Percentiles rank a stretch among this genome's conserved stretches.
Evolutionary conservation across 2,113 vertebrate genomes (phyloP).

Genomic region (Nettapus auritus): DNA sequence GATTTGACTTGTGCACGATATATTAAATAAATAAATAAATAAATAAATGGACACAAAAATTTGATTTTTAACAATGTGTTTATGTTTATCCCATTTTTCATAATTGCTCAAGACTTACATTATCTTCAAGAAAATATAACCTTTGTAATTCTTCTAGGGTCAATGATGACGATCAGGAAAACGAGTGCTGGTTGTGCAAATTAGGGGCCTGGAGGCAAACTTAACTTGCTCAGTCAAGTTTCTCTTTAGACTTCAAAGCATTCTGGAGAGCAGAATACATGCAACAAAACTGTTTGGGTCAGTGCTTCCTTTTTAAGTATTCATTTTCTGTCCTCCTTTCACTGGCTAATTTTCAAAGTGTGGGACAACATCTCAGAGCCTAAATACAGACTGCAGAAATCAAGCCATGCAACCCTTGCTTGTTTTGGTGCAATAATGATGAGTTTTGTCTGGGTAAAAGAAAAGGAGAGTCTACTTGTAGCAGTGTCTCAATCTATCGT

Average conservation of each 20-base stretch:
- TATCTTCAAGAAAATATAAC: background rate
- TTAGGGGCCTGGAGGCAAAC: slow-evolving; percentile 37
- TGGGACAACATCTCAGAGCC: slow-evolving; percentile 66
- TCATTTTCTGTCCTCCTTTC: slow-evolving; percentile 51
- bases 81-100: background rate
- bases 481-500: background rate
- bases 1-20: background rate
- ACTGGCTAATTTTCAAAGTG: slow-evolving; percentile 41
- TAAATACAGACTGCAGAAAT: slow-evolving; percentile 65
- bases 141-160: slow-evolving; percentile 22
- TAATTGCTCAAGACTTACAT: slow-evolving; percentile 15
- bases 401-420: slow-evolving; percentile 39
- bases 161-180: background rate
- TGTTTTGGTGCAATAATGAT: slow-evolving; percentile 58
- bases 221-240: slow-evolving; percentile 10
- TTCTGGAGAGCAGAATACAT: slow-evolving; percentile 58
- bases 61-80: slow-evolving; percentile 10
- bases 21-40: background rate
- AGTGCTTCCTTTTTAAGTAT: slow-evolving; percentile 65
- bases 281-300: slow-evolving; percentile 58
- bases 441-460: slow-evolving; percentile 49
- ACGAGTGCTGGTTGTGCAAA: slow-evolving; percentile 42
- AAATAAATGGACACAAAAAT: background rate
- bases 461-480: background rate
- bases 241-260: slow-evolving; percentile 59